phyloP scores from a whole-genome alignment of 2,888 invertebrate genomes.

The Eristalis intricaria region DNA sequence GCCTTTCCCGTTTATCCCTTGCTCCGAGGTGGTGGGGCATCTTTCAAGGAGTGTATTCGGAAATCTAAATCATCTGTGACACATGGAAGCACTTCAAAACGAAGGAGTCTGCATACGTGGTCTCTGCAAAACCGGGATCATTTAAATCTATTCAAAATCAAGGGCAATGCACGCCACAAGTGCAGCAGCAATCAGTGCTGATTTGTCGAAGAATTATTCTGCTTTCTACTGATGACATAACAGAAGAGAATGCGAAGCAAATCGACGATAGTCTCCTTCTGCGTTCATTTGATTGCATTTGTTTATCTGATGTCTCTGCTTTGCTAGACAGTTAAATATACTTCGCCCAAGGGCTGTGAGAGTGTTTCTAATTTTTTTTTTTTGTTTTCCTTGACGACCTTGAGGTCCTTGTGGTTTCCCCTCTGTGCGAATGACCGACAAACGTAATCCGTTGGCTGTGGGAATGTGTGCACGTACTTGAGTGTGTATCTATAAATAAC shows the following conservation, averaged over 20 bases:
- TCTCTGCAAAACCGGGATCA: not conserved
- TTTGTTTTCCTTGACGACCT: not conserved
- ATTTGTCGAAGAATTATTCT: not conserved
- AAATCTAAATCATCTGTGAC: too few species aligned
- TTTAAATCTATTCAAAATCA: not conserved
- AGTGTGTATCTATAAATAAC: conserved; percentile 21
- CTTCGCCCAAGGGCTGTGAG: not conserved
- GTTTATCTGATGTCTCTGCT: conserved; percentile 23
- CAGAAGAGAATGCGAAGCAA: not conserved
- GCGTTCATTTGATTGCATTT: not conserved
- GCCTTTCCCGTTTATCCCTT: not conserved
- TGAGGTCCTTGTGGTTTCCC: conserved; percentile 1
- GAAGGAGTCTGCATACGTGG: not conserved
- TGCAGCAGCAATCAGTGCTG: not conserved
- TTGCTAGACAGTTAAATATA: not conserved
- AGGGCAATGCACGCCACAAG: not conserved
- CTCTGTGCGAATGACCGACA: conserved; percentile 16
- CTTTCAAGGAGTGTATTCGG: not conserved
- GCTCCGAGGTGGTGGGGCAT: not conserved
- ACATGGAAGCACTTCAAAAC: not conserved
- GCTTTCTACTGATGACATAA: conserved; percentile 33
- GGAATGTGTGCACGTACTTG: not conserved
- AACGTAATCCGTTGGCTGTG: not conserved
- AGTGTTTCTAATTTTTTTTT: not conserved
- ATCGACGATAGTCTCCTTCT: not conserved